A percentile compares a stretch with the other conserved stretches of the same genome.
Conservation (phyloP, 1,140 invertebrate species). For the Philopotamus ludificatus region DNA sequence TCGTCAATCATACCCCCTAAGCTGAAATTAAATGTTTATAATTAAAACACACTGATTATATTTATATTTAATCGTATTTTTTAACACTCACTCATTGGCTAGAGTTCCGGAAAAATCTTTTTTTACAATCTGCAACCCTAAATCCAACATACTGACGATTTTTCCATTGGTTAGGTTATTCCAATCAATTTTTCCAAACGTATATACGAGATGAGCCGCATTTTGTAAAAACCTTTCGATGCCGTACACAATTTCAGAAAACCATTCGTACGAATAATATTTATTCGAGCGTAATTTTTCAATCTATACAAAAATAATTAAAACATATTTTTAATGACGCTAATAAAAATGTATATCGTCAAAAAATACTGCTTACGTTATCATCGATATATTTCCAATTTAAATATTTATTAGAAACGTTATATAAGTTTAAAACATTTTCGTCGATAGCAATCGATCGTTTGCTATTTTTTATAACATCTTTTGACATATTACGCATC, state of each 20-base stretch:
- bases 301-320: not conserved
- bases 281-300: conserved; percentile 32
- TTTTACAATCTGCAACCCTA: conserved; percentile 44
- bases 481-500: not conserved
- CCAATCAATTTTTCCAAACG: conserved; percentile 44
- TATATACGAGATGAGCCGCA: conserved; percentile 42
- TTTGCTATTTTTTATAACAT: not conserved
- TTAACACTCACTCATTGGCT: too few species aligned
- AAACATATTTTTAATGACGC: not conserved
- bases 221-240: conserved; percentile 44
- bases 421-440: not conserved
- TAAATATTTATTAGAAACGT: not conserved
- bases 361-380: conserved; percentile 4
- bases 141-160: conserved; percentile 45
- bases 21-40: conserved; percentile 41
- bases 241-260: conserved; percentile 44
- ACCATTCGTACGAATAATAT: conserved; percentile 51
- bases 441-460: not conserved
- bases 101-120: too few species aligned
- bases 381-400: conserved; percentile 1
- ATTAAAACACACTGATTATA: not conserved
- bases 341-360: not conserved
- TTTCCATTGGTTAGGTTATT: conserved; percentile 41
- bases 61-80: too few species aligned
- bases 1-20: conserved; percentile 48